Conservation (phyloP, 1,140 invertebrate genomes). For the Brachionus plicatilis region DNA sequence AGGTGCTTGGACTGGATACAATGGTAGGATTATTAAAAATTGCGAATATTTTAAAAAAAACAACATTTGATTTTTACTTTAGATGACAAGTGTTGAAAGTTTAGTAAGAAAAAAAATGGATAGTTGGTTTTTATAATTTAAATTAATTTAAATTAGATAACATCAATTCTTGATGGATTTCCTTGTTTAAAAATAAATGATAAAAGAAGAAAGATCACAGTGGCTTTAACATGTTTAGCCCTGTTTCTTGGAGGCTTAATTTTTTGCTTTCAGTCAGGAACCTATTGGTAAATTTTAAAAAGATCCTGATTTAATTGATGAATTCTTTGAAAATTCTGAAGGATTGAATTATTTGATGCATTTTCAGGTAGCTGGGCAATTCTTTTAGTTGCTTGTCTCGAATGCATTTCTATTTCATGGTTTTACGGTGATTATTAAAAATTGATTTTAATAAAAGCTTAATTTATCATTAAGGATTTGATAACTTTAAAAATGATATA, state of each 20-base stretch:
- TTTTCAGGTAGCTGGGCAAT: conserved; percentile 67
- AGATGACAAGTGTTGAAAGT: conserved; percentile 17
- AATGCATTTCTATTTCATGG: conserved; percentile 68
- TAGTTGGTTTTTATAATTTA: background rate
- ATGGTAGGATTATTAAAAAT: conserved; percentile 40
- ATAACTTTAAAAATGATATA: conserved; percentile 28
- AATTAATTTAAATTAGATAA: conserved; percentile 59
- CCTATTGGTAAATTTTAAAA: background rate
- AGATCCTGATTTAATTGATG: background rate
- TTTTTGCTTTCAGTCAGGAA: conserved; percentile 60
- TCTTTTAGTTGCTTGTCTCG: conserved; percentile 66
- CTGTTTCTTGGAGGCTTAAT: conserved; percentile 64
- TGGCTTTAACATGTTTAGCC: conserved; percentile 59
- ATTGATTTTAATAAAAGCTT: background rate
- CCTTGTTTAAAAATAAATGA: conserved; percentile 57
- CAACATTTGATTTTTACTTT: background rate
- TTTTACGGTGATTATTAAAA: conserved; percentile 61
- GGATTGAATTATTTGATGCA: conserved; percentile 64
- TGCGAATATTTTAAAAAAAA: too few species aligned
- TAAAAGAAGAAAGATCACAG: conserved; percentile 58
- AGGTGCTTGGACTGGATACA: conserved; percentile 42
- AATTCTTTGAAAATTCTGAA: background rate
- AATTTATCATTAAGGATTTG: background rate
- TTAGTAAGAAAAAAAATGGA: background rate
- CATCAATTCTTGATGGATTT: conserved; percentile 66